Base-by-base conservation (phyloP, 1,140 invertebrate species). In the Mamestra configurata region DNA sequence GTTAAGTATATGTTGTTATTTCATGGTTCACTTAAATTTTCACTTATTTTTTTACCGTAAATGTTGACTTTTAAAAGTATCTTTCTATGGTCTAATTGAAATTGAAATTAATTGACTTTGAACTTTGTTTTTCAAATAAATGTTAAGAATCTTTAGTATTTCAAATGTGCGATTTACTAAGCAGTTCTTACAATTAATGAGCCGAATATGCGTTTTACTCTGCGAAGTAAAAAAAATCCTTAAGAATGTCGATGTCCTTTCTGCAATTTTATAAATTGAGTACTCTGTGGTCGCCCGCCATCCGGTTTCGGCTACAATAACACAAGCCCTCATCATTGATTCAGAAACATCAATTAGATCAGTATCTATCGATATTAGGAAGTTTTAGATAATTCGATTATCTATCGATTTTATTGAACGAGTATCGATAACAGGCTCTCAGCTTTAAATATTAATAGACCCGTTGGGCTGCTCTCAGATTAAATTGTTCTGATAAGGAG, bases 331-430 rank as follows among this genome's bases (percentile, higher is more conserved):
- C 66, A 37, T 70, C 66, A 70, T 20, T 70, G 20, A 18, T 46
- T 49, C 43, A 70, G 40, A 70, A 70, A 70, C 66, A 70, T 70
- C 40, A 70, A 70, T 70, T 46, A 49, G 66, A 70, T 70, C 43
- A 70, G 49, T 70, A 70, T 70, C 66, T 70, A 46, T 70, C 66
- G 66, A 70, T 70, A 70, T 49, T 49, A 49, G 40, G 40, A 70
- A 61, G 59, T 24, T 31, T 46, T 20, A 15, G 22, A 70, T 70
- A 24, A 70, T 49, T 70, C 40, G 66, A 70, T 70, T 70, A 70
- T 64, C n/a, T 61, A 64, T 66, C 61, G 61, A 40, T 70, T 70
- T 70, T 70, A 70, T 70, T 27, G 66, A 49, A 27, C 37, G 1
- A 43, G 66, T 70, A 70, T 70, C 66, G 66, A 70, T 70, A 70